These are phyloP conservation scores for Danaus melanippus DNA, from an alignment of 1,140 invertebrate genomes.

Conservation along the genomic window DNA sequence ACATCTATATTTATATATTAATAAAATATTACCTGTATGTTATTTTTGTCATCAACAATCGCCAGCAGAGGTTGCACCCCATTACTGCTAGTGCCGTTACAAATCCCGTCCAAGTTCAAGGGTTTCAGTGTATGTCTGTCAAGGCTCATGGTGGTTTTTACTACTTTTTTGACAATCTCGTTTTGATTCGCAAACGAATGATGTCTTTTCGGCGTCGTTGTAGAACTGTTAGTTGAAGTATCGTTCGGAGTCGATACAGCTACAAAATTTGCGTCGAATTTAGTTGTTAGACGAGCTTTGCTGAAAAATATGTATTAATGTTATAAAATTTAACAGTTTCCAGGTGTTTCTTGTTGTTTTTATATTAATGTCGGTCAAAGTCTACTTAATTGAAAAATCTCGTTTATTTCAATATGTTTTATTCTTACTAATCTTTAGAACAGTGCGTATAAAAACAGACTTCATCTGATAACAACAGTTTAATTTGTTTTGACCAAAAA, in stretches of 20 bases:
- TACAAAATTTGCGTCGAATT: slow-evolving; percentile 52
- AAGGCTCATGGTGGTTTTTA: slow-evolving; percentile 48
- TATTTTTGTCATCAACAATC: slow-evolving; percentile 58
- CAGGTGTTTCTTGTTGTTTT: neutral
- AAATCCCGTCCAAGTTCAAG: slow-evolving; percentile 54
- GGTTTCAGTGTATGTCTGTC: slow-evolving; percentile 52
- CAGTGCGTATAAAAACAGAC: too few species aligned
- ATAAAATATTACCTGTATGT: slow-evolving; percentile 46
- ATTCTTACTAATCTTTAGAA: too few species aligned
- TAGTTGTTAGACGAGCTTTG: slow-evolving; percentile 51
- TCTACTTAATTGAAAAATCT: neutral
- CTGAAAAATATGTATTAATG: slow-evolving; percentile 25
- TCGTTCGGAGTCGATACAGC: slow-evolving; percentile 22
- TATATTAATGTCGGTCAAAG: neutral
- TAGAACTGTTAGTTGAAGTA: slow-evolving; percentile 34
- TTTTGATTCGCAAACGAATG: slow-evolving; percentile 41
- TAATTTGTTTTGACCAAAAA: too few species aligned
- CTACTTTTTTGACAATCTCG: slow-evolving; percentile 24
- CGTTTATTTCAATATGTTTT: too few species aligned
- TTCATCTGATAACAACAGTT: too few species aligned
- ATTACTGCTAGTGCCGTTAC: slow-evolving; percentile 41
- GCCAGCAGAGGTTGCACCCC: slow-evolving; percentile 42
- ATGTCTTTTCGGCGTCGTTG: slow-evolving; percentile 26
- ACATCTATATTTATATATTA: too few species aligned
- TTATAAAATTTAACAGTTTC: slow-evolving; percentile 1